Conservation (phyloP, 2,797 vertebrate species). For the Eurystomus glaucurus region DNA sequence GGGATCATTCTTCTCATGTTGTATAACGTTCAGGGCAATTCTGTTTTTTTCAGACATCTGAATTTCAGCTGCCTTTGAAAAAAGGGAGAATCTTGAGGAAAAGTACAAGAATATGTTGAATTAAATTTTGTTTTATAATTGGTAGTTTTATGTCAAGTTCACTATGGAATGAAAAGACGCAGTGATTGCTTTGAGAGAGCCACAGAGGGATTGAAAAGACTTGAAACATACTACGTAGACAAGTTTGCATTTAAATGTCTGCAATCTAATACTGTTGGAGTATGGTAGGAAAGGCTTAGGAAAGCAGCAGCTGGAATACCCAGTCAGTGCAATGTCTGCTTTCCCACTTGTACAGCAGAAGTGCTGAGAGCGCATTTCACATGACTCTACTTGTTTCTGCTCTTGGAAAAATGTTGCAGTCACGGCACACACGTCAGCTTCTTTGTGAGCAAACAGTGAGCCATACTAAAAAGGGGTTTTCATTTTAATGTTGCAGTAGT, state of each 20-base stretch:
- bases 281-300: not conserved
- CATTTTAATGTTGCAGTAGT: not conserved
- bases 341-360: not conserved
- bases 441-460: not conserved
- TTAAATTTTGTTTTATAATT: not conserved
- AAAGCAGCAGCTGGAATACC: not conserved
- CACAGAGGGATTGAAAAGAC: not conserved
- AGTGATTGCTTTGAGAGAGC: not conserved
- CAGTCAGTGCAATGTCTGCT: not conserved
- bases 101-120: not conserved
- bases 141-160: not conserved
- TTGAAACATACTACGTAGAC: not conserved
- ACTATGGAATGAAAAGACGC: not conserved
- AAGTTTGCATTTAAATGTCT: not conserved
- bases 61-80: constrained; percentile 42
- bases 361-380: not conserved
- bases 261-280: not conserved
- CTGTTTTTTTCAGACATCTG: constrained; percentile 3
- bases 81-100: constrained; percentile 27
- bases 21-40: not conserved
- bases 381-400: constrained; percentile 33
- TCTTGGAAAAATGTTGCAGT: constrained; percentile 23
- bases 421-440: constrained; percentile 9
- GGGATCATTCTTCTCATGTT: not conserved
- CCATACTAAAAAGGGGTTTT: not conserved